phyloP scores from a whole-genome alignment of 2,888 invertebrate genomes.

The Drosophila emarginata region DNA sequence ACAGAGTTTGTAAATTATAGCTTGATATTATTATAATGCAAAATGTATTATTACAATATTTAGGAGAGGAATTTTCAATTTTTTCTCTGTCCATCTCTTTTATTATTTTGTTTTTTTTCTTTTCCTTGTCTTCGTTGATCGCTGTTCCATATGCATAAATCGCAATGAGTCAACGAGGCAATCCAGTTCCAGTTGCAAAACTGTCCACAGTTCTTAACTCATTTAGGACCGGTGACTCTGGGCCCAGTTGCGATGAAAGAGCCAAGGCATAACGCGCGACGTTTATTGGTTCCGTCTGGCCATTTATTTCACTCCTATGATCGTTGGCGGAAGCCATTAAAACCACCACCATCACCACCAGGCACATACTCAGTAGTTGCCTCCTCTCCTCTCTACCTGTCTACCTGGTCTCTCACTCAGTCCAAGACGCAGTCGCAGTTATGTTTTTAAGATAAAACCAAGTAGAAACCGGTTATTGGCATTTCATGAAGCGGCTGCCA shows the following conservation, averaged over 20 bases:
- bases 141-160: slow-evolving; percentile 47
- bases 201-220: slow-evolving; percentile 75
- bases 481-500: slow-evolving; percentile 44
- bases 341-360: slow-evolving; percentile 79
- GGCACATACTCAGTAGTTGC: slow-evolving; percentile 24
- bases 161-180: slow-evolving; percentile 60
- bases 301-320: slow-evolving; percentile 82
- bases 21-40: slow-evolving; percentile 66
- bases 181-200: slow-evolving; percentile 48
- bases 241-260: slow-evolving; percentile 58
- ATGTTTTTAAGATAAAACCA: slow-evolving; percentile 61
- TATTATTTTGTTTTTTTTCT: no score
- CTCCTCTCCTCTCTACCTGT: slow-evolving; percentile 11
- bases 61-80: slow-evolving; percentile 48
- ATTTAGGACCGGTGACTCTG: slow-evolving; percentile 48
- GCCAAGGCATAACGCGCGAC: slow-evolving; percentile 68
- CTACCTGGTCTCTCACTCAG: slow-evolving; percentile 50
- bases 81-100: slow-evolving; percentile 9
- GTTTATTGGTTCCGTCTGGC: slow-evolving; percentile 82
- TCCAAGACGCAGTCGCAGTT: slow-evolving; percentile 45
- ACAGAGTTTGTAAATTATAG: slow-evolving; percentile 51
- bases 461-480: slow-evolving; percentile 58
- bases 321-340: slow-evolving; percentile 83
- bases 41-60: slow-evolving; percentile 65
- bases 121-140: slow-evolving; percentile 8